A percentile compares a stretch with the other conserved stretches of the same genome.
Conservation (phyloP, 2,797 vertebrate species). For the Tinamus major region DNA sequence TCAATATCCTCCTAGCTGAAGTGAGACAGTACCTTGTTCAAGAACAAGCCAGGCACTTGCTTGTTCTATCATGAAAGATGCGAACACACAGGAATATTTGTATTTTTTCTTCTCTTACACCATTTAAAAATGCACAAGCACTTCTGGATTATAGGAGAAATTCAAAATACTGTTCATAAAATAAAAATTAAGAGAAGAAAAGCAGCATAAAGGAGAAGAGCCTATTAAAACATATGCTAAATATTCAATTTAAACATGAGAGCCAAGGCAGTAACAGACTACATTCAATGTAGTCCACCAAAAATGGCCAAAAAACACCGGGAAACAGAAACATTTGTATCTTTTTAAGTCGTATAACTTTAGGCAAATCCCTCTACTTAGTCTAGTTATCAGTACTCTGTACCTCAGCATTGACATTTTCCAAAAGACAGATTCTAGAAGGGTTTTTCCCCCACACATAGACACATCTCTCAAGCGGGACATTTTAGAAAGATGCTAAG, state of each 20-base stretch:
- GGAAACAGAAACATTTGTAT: no score
- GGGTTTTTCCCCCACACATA: not conserved
- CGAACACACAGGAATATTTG: not conserved
- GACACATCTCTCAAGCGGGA: not conserved
- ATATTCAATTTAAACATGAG: not conserved
- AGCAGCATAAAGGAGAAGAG: not conserved
- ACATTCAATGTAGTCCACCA: not conserved
- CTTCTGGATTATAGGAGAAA: not conserved
- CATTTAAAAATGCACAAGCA: not conserved
- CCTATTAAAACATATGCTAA: not conserved
- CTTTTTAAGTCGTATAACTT: not conserved
- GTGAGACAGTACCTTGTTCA: not conserved
- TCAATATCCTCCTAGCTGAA: not conserved
- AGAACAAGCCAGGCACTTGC: not conserved
- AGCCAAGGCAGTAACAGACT: not conserved
- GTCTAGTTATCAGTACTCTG: not conserved
- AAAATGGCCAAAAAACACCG: not conserved
- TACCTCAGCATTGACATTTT: not conserved
- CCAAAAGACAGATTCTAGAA: not conserved
- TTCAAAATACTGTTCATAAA: not conserved
- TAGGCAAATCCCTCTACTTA: not conserved
- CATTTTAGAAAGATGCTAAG: not conserved
- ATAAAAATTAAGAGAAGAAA: not conserved
- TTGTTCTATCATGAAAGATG: not conserved
- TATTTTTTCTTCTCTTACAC: not conserved